Percentiles rank a stretch among this genome's conserved stretches.
Evolutionary conservation across 2,113 vertebrate genomes (phyloP).

Genomic region (Atrichornis clamosus): DNA sequence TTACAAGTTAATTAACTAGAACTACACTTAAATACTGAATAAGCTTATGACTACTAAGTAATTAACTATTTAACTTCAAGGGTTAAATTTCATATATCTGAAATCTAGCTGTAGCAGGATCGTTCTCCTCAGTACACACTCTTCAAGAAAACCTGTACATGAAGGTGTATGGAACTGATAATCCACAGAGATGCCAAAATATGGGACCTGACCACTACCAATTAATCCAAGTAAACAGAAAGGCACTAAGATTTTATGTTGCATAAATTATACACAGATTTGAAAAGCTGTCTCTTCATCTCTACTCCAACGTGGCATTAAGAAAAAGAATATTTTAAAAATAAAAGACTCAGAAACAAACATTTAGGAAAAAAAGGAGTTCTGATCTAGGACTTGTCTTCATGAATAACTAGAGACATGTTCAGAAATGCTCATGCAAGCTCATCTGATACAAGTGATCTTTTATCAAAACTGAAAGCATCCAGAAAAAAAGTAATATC

Average conservation of each 20-base stretch:
- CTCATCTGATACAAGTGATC: accelerated
- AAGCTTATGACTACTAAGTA: neutral
- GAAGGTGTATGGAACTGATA: neutral
- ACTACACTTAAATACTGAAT: neutral
- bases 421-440: neutral
- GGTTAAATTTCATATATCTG: neutral
- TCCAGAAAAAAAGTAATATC: neutral
- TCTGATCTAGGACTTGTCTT: neutral
- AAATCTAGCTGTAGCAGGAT: neutral
- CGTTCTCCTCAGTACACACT: neutral
- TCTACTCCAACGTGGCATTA: neutral
- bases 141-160: neutral
- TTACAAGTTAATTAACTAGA: neutral
- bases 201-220: neutral
- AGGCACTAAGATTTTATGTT: neutral
- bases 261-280: neutral
- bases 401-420: neutral
- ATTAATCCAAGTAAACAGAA: neutral
- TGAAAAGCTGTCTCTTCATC: neutral
- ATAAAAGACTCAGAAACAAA: neutral
- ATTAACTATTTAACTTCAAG: neutral
- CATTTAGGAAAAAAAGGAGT: neutral
- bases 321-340: neutral
- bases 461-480: neutral
- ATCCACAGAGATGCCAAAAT: neutral